Evolutionary conservation across 2,888 invertebrate genomes (phyloP).

Genomic region (Pedicia rivosa): DNA sequence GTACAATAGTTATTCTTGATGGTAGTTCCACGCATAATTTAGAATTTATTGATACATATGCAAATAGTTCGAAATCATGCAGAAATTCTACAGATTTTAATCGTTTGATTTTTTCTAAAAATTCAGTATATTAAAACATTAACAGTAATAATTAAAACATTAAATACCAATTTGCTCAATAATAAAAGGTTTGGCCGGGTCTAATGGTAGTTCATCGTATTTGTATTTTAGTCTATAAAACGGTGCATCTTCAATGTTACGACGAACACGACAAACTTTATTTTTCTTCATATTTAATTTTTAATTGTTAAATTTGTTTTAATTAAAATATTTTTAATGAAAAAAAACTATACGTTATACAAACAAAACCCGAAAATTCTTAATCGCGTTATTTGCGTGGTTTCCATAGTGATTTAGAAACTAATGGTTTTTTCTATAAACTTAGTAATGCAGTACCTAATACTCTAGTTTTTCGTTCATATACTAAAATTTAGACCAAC

Average conservation of each 20-base stretch:
- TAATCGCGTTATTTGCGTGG: too few species aligned
- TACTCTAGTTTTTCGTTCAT: too few species aligned
- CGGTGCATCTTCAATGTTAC: slow-evolving; percentile 21
- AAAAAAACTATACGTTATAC: too few species aligned
- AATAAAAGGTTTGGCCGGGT: slow-evolving; percentile 19
- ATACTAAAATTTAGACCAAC: too few species aligned
- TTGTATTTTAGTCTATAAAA: slow-evolving; percentile 24
- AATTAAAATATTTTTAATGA: too few species aligned
- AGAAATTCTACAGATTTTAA: slow-evolving; percentile 5
- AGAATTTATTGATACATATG: not conserved
- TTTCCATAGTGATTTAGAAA: too few species aligned
- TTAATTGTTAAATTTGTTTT: too few species aligned
- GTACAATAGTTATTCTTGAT: not conserved
- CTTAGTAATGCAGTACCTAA: too few species aligned
- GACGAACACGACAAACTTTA: slow-evolving; percentile 1
- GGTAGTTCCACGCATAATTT: not conserved
- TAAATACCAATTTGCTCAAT: slow-evolving; percentile 15
- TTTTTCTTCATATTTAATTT: too few species aligned
- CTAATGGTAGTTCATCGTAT: slow-evolving; percentile 27
- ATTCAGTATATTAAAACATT: not conserved
- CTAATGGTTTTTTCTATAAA: too few species aligned
- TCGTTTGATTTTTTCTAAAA: slow-evolving; percentile 4
- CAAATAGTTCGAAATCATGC: not conserved
- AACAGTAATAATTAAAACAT: not conserved
- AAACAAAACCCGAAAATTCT: too few species aligned